Evolutionary conservation across 1,140 invertebrate genomes (phyloP), one percentile per base, ranked within the genome.

Genomic region (Drosophila arizonae): DNA sequence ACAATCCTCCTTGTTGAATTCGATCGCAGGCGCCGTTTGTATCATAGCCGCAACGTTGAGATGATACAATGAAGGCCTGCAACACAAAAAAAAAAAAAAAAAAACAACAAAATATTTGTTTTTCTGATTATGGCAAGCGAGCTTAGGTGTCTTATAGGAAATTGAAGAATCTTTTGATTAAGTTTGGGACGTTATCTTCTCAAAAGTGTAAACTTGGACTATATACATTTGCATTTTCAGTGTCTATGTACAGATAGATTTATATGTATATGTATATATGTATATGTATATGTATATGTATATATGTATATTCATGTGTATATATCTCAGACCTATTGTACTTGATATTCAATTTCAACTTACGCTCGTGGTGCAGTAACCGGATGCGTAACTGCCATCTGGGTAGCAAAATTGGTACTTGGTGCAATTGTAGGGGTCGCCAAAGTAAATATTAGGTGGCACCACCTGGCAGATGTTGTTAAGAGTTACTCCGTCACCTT

Each of bases 401-500:
- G 48, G 1, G 0, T 9, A n/a, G 48, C 82, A 87, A 8, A 21
- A 43, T 46, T 76, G 33, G 66, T 79, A 87, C 5, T 1, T 15
- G 3, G 0, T 0, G 39, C 82, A 87, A 0, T 39, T 0, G 0
- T 0, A 0, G 1, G 69, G 73, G 11, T 56, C 51, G 13, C 82
- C 82, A 36, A 82, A 87, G 52, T 66, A 87, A 0, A 48, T 0
- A 1, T 6, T 21, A 0, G 79, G 48, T 1, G 76, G 79, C 11
- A 79, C 30, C 6, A 87, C 82, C 4, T 60, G 21, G 52, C 82
- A 87, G 8, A 54, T 0, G 2, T 8, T 51, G 1, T 0, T 17
- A 0, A 72, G 48, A 5, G 0, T 46, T 4, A 43, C 11, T 8
- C 17, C 56, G 1, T 15, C 15, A 17, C 1, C 3, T 1, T 8